Evolutionary conservation across 1,140 invertebrate genomes (phyloP).

Genomic region (Trichonephila inaurata): DNA sequence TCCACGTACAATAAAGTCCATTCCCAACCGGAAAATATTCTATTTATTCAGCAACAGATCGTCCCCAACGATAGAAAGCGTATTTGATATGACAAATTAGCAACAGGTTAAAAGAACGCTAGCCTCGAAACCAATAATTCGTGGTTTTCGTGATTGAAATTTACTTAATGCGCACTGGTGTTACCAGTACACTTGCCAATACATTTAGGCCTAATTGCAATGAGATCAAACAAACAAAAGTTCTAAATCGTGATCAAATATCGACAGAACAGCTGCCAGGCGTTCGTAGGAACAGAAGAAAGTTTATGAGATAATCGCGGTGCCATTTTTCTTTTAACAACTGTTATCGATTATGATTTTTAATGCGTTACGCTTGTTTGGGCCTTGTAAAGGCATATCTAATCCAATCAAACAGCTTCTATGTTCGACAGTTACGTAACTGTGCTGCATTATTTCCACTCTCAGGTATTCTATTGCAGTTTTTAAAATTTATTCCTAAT

Average conservation of each 20-base stretch:
- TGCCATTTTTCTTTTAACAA: not conserved
- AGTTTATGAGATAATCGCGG: not conserved
- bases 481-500: no score
- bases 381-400: not conserved
- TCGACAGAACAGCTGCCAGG: not conserved
- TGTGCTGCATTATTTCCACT: no score
- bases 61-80: not conserved
- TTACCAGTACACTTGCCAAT: not conserved
- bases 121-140: not conserved
- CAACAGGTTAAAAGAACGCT: not conserved
- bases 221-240: not conserved
- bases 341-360: not conserved
- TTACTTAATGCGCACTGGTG: not conserved
- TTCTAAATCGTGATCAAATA: slow-evolving; percentile 2
- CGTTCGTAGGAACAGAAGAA: not conserved
- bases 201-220: slow-evolving; percentile 5
- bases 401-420: not conserved
- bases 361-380: not conserved
- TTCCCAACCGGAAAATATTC: no score
- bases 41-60: not conserved
- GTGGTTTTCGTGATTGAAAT: slow-evolving; percentile 22
- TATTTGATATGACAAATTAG: not conserved
- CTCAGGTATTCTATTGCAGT: not conserved
- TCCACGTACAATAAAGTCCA: no score
- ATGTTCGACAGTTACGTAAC: not conserved